A percentile compares a stretch with the other conserved stretches of the same genome.
Evolutionary conservation across 2,113 vertebrate genomes (phyloP).

Genomic region (Capreolus pygargus): DNA sequence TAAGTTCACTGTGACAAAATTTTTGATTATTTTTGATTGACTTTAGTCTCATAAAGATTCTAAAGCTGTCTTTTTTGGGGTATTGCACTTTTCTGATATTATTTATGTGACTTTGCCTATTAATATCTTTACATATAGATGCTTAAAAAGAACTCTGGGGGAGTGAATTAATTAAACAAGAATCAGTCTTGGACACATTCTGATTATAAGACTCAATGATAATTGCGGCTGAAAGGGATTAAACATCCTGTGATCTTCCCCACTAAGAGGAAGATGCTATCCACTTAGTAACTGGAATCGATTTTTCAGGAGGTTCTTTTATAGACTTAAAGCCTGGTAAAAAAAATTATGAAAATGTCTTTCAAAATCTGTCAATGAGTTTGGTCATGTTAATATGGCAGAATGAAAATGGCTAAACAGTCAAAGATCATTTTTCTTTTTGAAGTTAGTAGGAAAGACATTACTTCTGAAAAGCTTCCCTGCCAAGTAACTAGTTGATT

Average conservation of each 20-base stretch:
- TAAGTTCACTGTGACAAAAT: background rate
- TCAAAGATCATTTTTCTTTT: no score
- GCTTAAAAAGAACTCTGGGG: background rate
- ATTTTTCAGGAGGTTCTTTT: background rate
- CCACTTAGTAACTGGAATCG: background rate
- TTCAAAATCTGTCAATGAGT: background rate
- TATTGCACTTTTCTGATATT: no score
- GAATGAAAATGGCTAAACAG: no score
- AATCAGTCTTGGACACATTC: background rate
- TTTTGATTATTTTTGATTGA: background rate
- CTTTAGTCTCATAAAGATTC: background rate
- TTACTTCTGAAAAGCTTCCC: background rate
- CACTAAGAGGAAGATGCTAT: background rate
- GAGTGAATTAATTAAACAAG: background rate
- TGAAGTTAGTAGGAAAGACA: background rate
- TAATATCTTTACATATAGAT: background rate
- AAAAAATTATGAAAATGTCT: background rate
- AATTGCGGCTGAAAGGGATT: background rate
- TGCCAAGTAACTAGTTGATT: background rate
- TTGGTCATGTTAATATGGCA: background rate
- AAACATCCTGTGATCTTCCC: background rate
- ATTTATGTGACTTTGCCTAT: background rate
- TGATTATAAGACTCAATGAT: background rate
- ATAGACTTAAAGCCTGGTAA: background rate
- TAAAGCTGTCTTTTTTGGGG: no score